Evolutionary conservation across 2,888 invertebrate species (phyloP), one percentile per base, ranked within the genome.

Genomic region (Subacronicta megacephala): DNA sequence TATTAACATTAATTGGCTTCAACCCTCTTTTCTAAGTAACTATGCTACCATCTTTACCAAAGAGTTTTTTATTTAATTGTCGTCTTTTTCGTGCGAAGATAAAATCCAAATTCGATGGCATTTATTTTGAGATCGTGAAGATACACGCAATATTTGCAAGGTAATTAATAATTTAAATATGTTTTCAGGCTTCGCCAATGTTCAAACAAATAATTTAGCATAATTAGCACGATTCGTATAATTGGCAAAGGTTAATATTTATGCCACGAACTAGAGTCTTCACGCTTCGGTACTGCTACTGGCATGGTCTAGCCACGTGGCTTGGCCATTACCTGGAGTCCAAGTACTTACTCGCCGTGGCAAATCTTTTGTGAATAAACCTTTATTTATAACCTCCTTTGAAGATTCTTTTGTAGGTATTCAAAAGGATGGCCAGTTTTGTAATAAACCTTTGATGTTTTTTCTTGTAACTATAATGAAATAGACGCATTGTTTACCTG

Each of bases 271-370:
- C 20, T 3, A 2, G 9, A 16, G 43, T 43, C 18, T 17, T 15
- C 23, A 57, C 26, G 29, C 12, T 13, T 57, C 7, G n/a, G n/a
- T n/a, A n/a, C n/a, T n/a, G n/a, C n/a, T n/a, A n/a, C n/a, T 10
- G 9, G 3, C 26, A 3, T 10, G 10, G 26, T 26, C 3, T 10
- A 10, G 10, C 10, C 26, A 26, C 26, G 26, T 31, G 31, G 31
- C n/a, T 5, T 31, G 29, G 29, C 16, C 31, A 1, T 10, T 38
- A 10, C 9, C 12, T 2, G 13, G 3, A 33, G 31, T 29, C 35
- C 51, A 41, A 7, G 10, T n/a, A 33, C 12, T 13, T 38, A 23
- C 13, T 37, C n/a, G 43, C 57, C 44, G 56, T 62, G 62, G 43
- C 23, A 3, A 33, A 46, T 43, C 20, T 47, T 49, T 69, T 61